Percentiles rank a stretch among this genome's conserved stretches.
phyloP scores from a whole-genome alignment of 2,888 invertebrate species.

The Isoperla grammatica region DNA sequence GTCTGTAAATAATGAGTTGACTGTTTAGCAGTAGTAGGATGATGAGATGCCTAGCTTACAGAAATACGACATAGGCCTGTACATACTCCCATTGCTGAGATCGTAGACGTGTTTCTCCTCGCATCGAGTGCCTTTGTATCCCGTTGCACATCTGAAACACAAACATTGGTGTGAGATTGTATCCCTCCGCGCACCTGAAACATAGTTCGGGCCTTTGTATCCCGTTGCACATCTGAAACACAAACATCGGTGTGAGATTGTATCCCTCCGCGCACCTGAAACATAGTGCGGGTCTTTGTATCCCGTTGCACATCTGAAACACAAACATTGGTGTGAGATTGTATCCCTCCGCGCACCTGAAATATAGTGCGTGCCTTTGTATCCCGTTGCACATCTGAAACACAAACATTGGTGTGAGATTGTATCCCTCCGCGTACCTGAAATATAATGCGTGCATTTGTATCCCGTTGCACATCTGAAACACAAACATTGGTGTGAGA shows the following conservation, averaged over 20 bases:
- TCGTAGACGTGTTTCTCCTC: conserved; percentile 70
- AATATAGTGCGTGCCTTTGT: conserved; percentile 65
- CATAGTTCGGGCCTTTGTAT: conserved; percentile 70
- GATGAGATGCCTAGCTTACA: conserved; percentile 73
- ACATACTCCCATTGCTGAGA: conserved; percentile 64
- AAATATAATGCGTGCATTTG: conserved; percentile 63
- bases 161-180: not conserved
- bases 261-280: not conserved
- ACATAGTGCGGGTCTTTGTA: conserved; percentile 68
- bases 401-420: conserved; percentile 27
- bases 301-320: conserved; percentile 70
- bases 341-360: not conserved
- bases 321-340: conserved; percentile 14
- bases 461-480: conserved; percentile 74
- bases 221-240: conserved; percentile 70
- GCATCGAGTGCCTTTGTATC: conserved; percentile 73
- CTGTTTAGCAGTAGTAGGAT: conserved; percentile 66
- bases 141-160: conserved; percentile 67
- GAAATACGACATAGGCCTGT: conserved; percentile 59
- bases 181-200: not conserved
- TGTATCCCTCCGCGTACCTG: not conserved
- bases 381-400: conserved; percentile 73
- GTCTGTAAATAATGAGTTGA: not conserved
- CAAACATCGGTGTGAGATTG: not conserved
- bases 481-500: conserved; percentile 35